Evolutionary conservation across 1,140 invertebrate species (phyloP).

Genomic region (Drosophila rufa): DNA sequence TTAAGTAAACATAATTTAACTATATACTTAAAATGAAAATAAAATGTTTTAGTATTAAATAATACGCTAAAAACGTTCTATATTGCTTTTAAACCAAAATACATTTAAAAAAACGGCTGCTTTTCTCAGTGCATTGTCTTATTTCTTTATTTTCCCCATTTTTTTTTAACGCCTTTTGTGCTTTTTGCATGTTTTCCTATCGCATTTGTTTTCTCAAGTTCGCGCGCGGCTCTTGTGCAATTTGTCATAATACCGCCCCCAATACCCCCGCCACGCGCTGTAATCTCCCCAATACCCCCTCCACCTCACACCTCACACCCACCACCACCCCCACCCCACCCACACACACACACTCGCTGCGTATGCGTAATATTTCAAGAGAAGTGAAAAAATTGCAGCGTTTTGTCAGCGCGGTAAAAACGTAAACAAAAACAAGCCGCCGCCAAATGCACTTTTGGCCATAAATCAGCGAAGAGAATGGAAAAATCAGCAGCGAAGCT

Average conservation of each 20-base stretch:
- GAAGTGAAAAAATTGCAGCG: conserved; percentile 58
- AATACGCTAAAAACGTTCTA: no score
- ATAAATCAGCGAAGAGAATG: conserved; percentile 53
- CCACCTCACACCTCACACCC: not conserved
- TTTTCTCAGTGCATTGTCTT: conserved; percentile 16
- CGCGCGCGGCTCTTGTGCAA: conserved; percentile 71
- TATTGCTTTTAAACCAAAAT: no score
- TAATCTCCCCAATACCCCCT: not conserved
- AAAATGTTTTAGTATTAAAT: no score
- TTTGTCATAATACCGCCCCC: conserved; percentile 58
- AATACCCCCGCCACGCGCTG: conserved; percentile 8
- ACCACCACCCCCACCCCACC: not conserved
- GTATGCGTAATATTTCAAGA: conserved; percentile 78
- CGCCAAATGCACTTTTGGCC: conserved; percentile 50
- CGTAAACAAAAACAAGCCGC: conserved; percentile 78
- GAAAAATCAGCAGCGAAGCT: conserved; percentile 21
- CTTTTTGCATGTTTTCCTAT: conserved; percentile 77
- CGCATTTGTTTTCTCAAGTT: conserved; percentile 82
- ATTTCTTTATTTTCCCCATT: conserved; percentile 20
- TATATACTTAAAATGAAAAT: no score
- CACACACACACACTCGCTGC: conserved; percentile 23
- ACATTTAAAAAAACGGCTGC: no score
- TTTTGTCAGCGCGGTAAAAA: conserved; percentile 72
- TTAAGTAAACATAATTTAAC: no score
- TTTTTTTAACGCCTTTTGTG: conserved; percentile 29